Conservation (phyloP, 2,113 vertebrate genomes). For the Martes martes region DNA sequence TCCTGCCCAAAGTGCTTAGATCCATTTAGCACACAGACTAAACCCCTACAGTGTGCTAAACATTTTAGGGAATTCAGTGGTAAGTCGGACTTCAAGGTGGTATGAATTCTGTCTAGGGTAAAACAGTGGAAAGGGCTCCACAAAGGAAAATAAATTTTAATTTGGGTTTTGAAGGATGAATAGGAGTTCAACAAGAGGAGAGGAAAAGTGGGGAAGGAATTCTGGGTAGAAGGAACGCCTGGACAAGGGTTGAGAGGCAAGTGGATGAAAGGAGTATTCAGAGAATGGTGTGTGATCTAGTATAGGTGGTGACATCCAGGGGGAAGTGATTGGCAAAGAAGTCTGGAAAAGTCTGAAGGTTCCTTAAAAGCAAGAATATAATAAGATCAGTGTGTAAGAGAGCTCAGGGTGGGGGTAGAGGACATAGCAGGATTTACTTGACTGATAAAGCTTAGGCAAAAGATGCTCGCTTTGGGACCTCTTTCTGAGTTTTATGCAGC, state of each 20-base stretch:
- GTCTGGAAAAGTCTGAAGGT: not conserved
- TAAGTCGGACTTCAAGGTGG: not conserved
- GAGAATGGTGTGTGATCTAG: not conserved
- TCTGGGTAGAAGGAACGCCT: not conserved
- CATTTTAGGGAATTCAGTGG: not conserved
- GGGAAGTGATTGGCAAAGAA: not conserved
- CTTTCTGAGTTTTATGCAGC: not conserved
- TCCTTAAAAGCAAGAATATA: not conserved
- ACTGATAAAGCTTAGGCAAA: not conserved
- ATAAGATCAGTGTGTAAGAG: not conserved
- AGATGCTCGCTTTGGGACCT: not conserved
- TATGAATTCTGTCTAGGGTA: not conserved
- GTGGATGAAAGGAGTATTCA: not conserved
- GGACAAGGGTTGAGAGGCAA: not conserved
- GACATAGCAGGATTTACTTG: not conserved
- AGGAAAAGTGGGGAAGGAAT: not conserved
- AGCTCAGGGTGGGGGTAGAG: not conserved
- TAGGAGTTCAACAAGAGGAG: not conserved
- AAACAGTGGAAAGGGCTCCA: not conserved
- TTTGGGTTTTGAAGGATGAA: not conserved
- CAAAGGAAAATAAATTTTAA: not conserved
- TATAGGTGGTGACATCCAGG: not conserved
- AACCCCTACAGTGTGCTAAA: not conserved
- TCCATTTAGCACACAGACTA: not conserved
- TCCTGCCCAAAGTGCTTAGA: not conserved